Base-by-base conservation (phyloP, 2,113 vertebrate genomes). In the Pimephales promelas region DNA sequence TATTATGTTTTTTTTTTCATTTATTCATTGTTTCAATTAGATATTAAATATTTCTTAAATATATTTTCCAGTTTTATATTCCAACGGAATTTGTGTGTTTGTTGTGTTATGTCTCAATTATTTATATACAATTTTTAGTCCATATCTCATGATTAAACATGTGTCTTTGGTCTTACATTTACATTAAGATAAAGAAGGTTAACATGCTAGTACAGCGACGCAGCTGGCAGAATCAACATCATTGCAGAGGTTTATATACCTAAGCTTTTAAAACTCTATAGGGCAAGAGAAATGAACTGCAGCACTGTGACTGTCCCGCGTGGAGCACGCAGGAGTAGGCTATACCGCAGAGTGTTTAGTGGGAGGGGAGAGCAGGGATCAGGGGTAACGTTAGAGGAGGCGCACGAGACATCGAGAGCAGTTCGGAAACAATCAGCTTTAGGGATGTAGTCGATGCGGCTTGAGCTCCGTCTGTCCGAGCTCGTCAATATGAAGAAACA, bases 401-500 rank as follows among this genome's bases (percentile, higher is more conserved):
- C 24, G 61, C 22, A 70, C 28, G 34, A 68, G 18, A 72, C 77
- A 52, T 79, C 57, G 66, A 66, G 10, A 54, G 52, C 88, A 88
- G 79, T 76, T 62, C 45, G 34, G 84, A 90, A 87, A 88, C 88
- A 87, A 92, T 82, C 91, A 79, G 92, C 91, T 90, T 92, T 88
- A 94, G 94, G 94, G 94, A 97, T 98, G 97, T 97, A 97, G 96
- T 93, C 95, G 93, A 92, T 88, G 90, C 89, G 94, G 91, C 78
- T 83, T 75, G 94, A 93, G 94, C 95, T 95, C 94, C 90, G 90
- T 90, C 92, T 89, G 87, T 90, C 93, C 91, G 93, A 94, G 93
- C 93, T 95, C 95, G 92, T 91, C 92, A 94, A 66, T 16, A 98
- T 98, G 97, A 98, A 97, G 96, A 98, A 98, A 88, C 97, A 98